Conservation (phyloP, 1,140 invertebrate species). For the Drosophila simulans region DNA sequence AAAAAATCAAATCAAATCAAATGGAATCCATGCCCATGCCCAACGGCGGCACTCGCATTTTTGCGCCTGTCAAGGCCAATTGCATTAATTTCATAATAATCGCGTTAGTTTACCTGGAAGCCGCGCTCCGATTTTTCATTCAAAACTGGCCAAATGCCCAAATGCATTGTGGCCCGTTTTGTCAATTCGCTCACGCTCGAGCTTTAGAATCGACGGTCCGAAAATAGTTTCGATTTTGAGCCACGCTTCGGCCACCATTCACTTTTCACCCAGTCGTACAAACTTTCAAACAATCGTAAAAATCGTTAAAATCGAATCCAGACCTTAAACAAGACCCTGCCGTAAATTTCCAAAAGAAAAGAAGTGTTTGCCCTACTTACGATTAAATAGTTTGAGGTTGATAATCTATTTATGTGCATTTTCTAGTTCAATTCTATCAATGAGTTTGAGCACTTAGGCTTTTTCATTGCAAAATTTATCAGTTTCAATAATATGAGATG, state of each 20-base stretch:
- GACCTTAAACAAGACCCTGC: slow-evolving; percentile 44
- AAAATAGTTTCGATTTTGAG: slow-evolving; percentile 65
- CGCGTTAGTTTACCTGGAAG: slow-evolving; percentile 47
- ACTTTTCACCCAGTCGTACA: slow-evolving; percentile 73
- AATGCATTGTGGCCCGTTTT: slow-evolving; percentile 52
- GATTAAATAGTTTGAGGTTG: background rate
- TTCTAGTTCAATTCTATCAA: background rate
- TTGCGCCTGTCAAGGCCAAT: slow-evolving; percentile 70
- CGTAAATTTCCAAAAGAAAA: slow-evolving; percentile 25
- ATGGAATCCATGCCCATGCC: background rate
- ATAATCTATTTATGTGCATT: background rate
- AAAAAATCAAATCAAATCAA: background rate
- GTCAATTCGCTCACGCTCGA: slow-evolving; percentile 68
- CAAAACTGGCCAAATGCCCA: background rate
- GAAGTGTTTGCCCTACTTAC: slow-evolving; percentile 29
- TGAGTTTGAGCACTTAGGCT: too few relatives aligned
- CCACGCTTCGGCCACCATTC: slow-evolving; percentile 55
- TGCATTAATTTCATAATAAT: slow-evolving; percentile 76
- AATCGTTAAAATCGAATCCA: slow-evolving; percentile 73
- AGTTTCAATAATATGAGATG: too few relatives aligned
- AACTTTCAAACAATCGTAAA: slow-evolving; percentile 68
- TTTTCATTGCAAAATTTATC: too few relatives aligned
- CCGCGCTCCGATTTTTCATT: slow-evolving; percentile 19
- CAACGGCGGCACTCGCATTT: slow-evolving; percentile 34
- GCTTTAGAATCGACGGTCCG: slow-evolving; percentile 39